Evolutionary conservation across 2,888 invertebrate genomes (phyloP).

Genomic region (Synergus gifuensis): DNA sequence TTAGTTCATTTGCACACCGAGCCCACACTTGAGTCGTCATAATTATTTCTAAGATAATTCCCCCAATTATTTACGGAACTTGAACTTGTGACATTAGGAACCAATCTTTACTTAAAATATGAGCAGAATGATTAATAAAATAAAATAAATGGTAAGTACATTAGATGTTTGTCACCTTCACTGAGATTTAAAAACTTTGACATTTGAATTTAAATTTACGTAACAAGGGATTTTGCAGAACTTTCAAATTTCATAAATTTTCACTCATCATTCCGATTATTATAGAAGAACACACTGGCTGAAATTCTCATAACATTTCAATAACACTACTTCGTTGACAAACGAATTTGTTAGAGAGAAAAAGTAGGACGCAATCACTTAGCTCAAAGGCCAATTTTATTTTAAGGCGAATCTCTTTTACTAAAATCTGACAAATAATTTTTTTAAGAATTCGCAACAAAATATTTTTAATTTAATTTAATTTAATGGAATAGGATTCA

Average conservation of each 20-base stretch:
- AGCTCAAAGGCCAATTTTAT: background rate
- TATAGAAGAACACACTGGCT: background rate
- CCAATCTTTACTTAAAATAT: background rate
- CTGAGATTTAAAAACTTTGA: too few relatives aligned
- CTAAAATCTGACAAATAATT: background rate
- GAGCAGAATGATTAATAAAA: background rate
- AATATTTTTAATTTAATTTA: background rate
- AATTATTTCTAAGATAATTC: background rate
- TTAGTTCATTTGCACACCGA: background rate
- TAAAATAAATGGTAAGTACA: background rate
- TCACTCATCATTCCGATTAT: background rate
- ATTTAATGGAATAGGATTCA: background rate
- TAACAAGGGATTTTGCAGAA: background rate
- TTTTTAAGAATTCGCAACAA: background rate
- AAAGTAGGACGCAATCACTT: slow-evolving; percentile 31
- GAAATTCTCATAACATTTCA: background rate
- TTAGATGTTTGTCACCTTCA: background rate
- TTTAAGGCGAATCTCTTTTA: slow-evolving; percentile 1
- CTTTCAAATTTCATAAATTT: background rate
- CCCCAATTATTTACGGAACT: background rate
- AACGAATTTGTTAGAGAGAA: background rate
- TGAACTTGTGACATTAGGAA: background rate
- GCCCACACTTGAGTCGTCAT: background rate
- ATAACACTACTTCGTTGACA: slow-evolving; percentile 29
- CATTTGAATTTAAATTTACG: background rate